These are phyloP conservation scores for Eudyptes chrysolophus DNA, from an alignment of 2,113 vertebrate species.

Conservation along the genomic window DNA sequence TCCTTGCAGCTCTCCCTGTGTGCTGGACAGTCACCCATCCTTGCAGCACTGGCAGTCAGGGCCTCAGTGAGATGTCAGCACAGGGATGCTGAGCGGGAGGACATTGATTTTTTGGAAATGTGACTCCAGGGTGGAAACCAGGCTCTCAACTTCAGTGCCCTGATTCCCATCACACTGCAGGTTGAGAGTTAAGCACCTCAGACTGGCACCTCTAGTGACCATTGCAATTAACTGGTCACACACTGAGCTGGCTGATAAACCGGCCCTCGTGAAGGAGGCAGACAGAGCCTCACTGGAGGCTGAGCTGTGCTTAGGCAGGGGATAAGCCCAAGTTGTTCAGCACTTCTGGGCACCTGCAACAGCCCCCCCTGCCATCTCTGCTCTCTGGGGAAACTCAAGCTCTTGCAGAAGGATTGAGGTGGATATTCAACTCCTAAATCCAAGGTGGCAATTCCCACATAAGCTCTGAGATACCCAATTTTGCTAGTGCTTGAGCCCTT, in stretches of 20 bases:
- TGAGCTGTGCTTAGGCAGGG: neutral
- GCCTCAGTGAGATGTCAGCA: fast-evolving
- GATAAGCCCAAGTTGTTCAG: fast-evolving
- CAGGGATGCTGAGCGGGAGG: neutral
- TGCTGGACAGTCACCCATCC: neutral
- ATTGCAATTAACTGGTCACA: neutral
- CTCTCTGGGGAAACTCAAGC: neutral
- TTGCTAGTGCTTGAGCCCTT: neutral
- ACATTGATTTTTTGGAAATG: neutral
- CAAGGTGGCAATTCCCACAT: neutral
- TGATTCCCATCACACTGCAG: neutral
- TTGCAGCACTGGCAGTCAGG: neutral
- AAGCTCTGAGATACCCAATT: fast-evolving
- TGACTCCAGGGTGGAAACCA: neutral
- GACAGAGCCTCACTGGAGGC: neutral
- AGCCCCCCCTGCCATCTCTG: neutral
- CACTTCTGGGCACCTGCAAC: neutral
- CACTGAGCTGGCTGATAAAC: neutral
- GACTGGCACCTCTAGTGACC: neutral
- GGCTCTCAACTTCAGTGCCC: neutral
- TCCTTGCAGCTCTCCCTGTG: neutral
- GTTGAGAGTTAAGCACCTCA: neutral
- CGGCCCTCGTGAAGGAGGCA: fast-evolving
- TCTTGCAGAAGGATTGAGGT: neutral
- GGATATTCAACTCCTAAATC: neutral